Conservation (phyloP, 1,140 invertebrate genomes). For the Schlechtendalia chinensis region DNA sequence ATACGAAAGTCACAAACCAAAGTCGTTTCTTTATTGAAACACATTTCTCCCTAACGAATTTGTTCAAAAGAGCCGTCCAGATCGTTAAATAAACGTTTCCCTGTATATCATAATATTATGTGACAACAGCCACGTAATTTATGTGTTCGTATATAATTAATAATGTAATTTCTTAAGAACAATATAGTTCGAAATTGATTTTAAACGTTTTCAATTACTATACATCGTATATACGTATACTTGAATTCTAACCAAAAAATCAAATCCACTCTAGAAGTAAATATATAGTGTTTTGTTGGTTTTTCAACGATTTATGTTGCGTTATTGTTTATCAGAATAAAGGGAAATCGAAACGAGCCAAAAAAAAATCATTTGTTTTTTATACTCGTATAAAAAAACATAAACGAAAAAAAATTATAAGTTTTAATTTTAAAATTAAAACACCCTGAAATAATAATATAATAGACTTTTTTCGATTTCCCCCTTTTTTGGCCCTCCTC, state of each 20-base stretch:
- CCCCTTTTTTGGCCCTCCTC: too few species aligned
- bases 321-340: slow-evolving; percentile 11
- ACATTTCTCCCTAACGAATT: too few species aligned
- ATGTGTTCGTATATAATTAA: too few species aligned
- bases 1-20: too few species aligned
- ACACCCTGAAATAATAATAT: slow-evolving; percentile 8
- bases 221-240: neutral
- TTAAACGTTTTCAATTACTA: neutral
- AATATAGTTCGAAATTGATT: neutral
- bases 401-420: slow-evolving; percentile 16
- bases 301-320: neutral
- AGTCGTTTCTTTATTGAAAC: too few species aligned
- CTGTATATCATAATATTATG: too few species aligned
- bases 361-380: neutral
- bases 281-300: neutral
- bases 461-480: neutral
- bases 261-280: neutral
- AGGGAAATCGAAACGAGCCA: neutral
- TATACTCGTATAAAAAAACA: too few species aligned
- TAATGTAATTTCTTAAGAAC: too few species aligned
- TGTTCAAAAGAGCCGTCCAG: too few species aligned
- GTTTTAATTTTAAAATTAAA: slow-evolving; percentile 9
- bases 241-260: neutral
- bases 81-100: too few species aligned
- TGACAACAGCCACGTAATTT: too few species aligned